phyloP scores from a whole-genome alignment of 1,140 invertebrate genomes.

The Fopius arisanus region DNA sequence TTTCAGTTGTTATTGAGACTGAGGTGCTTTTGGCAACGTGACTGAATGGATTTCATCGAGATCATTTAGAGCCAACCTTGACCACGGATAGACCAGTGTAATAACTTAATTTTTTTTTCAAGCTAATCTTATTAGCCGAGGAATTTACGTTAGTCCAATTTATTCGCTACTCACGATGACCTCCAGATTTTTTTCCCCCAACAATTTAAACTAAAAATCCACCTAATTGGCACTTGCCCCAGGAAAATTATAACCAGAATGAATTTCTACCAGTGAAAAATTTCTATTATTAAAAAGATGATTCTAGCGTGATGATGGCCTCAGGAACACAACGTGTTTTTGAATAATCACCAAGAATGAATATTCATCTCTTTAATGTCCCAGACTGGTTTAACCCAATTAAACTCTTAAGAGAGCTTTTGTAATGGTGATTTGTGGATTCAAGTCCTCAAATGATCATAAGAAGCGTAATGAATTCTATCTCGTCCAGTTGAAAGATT shows the following conservation, averaged over 20 bases:
- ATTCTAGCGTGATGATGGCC: too few relatives aligned
- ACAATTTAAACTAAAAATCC: too few relatives aligned
- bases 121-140: neutral
- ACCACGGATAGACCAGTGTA: constrained; percentile 6
- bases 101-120: neutral
- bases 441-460: neutral
- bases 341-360: neutral
- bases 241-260: too few relatives aligned
- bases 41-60: constrained; percentile 19
- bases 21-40: constrained; percentile 14
- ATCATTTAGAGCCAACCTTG: constrained; percentile 14
- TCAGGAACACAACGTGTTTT: neutral
- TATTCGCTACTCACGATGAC: neutral
- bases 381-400: neutral
- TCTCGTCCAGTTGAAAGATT: neutral
- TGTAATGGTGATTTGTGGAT: neutral
- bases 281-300: too few relatives aligned
- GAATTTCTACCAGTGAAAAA: too few relatives aligned
- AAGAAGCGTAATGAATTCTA: neutral
- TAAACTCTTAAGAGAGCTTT: neutral
- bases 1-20: constrained; percentile 2
- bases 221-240: too few relatives aligned
- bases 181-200: too few relatives aligned
- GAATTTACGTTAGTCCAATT: neutral
- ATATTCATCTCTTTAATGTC: neutral